Percentiles rank a stretch among this genome's conserved stretches.
Evolutionary conservation across 2,113 vertebrate genomes (phyloP).

Genomic region (Amia ocellicauda): DNA sequence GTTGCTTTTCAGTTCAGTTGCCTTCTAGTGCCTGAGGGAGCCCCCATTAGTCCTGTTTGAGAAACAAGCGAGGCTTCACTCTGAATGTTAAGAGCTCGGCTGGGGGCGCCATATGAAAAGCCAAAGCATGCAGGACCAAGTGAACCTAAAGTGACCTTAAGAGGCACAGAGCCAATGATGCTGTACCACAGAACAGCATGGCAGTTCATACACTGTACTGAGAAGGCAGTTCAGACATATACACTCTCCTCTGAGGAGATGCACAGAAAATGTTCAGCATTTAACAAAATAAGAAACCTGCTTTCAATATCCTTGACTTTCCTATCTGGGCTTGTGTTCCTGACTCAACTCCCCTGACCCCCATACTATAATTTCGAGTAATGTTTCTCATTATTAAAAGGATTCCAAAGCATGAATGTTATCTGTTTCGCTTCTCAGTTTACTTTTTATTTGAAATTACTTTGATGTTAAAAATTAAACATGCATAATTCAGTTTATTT

Average conservation of each 20-base stretch:
- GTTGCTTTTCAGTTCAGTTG: slow-evolving; percentile 26
- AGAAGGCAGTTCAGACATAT: slow-evolving; percentile 10
- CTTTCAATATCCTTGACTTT: not conserved
- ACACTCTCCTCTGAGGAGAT: not conserved
- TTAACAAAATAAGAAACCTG: not conserved
- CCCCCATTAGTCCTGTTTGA: slow-evolving; percentile 44
- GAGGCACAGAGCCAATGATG: slow-evolving; percentile 39
- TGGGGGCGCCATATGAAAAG: slow-evolving; percentile 68
- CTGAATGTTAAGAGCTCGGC: slow-evolving; percentile 48
- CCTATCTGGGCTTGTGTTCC: not conserved
- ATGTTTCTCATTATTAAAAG: no score
- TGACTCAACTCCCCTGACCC: not conserved
- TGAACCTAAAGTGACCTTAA: slow-evolving; percentile 86
- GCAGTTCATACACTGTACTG: slow-evolving; percentile 15
- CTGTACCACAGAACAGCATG: slow-evolving; percentile 21
- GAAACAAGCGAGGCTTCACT: slow-evolving; percentile 27
- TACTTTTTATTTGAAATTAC: not conserved
- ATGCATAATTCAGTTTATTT: no score
- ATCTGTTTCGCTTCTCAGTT: not conserved
- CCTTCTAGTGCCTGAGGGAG: slow-evolving; percentile 51
- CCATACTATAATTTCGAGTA: no score
- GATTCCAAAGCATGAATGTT: not conserved
- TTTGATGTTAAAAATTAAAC: no score
- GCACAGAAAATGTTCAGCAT: not conserved
- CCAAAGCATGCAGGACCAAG: slow-evolving; percentile 76